phyloP scores from a whole-genome alignment of 2,113 vertebrate genomes.

The Megaleporinus macrocephalus region DNA sequence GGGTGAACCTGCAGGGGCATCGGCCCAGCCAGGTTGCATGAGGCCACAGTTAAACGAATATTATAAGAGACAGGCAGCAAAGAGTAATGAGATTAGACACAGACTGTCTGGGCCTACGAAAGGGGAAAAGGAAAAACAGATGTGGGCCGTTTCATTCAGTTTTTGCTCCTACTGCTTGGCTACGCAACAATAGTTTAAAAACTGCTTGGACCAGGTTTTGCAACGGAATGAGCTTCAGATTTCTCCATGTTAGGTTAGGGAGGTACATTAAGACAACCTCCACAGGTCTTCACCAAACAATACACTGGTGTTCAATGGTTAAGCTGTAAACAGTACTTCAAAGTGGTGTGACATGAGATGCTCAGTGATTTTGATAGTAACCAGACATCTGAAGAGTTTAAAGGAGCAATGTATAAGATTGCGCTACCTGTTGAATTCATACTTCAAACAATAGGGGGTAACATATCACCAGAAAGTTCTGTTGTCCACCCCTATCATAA shows the following conservation, averaged over 20 bases:
- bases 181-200: background rate
- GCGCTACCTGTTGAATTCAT: too few relatives aligned
- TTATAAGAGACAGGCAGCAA: background rate
- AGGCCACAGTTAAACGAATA: background rate
- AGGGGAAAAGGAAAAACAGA: background rate
- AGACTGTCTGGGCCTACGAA: background rate
- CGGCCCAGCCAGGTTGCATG: background rate
- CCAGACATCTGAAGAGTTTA: too few relatives aligned
- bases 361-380: too few relatives aligned
- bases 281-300: too few relatives aligned
- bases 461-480: too few relatives aligned
- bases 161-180: background rate
- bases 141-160: background rate
- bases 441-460: too few relatives aligned
- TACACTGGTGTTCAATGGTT: too few relatives aligned
- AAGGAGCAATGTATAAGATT: too few relatives aligned
- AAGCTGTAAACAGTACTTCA: too few relatives aligned
- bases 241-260: too few relatives aligned
- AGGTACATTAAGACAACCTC: background rate
- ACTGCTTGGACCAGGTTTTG: background rate
- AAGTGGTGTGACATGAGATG: too few relatives aligned
- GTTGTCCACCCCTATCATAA: too few relatives aligned
- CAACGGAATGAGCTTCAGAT: background rate
- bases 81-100: constrained; percentile 5
- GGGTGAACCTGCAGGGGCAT: background rate